Conservation (phyloP, 2,888 invertebrate genomes). For the Gerris lacustris region DNA sequence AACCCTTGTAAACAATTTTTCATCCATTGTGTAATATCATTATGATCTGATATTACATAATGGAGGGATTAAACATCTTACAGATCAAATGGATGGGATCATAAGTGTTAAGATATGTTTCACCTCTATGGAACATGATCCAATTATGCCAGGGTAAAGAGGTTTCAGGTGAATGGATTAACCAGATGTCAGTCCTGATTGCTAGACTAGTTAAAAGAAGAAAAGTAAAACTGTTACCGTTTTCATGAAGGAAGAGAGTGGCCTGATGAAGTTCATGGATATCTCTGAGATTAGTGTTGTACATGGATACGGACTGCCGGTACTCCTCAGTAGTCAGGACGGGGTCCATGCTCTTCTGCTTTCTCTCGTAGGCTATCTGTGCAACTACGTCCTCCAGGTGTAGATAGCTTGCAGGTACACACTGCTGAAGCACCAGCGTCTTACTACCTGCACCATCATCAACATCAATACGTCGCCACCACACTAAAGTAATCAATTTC, state of each 20-base stretch:
- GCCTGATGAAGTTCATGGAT: conserved; percentile 86
- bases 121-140: too few relatives aligned
- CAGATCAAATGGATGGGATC: too few relatives aligned
- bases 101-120: too few relatives aligned
- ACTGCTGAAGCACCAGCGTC: conserved; percentile 79
- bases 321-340: conserved; percentile 74
- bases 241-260: conserved; percentile 93
- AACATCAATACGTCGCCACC: neutral
- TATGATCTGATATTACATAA: too few relatives aligned
- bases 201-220: too few relatives aligned
- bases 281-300: conserved; percentile 67
- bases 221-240: conserved; percentile 46
- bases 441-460: conserved; percentile 53
- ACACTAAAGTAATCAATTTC: neutral
- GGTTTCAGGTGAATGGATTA: too few relatives aligned
- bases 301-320: conserved; percentile 42
- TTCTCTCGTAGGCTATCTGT: conserved; percentile 63
- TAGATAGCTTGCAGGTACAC: conserved; percentile 89
- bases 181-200: too few relatives aligned
- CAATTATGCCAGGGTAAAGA: too few relatives aligned
- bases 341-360: conserved; percentile 58
- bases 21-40: too few relatives aligned
- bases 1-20: too few relatives aligned
- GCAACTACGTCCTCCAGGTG: conserved; percentile 86
- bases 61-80: too few relatives aligned